Evolutionary conservation across 2,113 vertebrate species (phyloP), one percentile per base, ranked within the genome.

Genomic region (Pterophyllum scalare): DNA sequence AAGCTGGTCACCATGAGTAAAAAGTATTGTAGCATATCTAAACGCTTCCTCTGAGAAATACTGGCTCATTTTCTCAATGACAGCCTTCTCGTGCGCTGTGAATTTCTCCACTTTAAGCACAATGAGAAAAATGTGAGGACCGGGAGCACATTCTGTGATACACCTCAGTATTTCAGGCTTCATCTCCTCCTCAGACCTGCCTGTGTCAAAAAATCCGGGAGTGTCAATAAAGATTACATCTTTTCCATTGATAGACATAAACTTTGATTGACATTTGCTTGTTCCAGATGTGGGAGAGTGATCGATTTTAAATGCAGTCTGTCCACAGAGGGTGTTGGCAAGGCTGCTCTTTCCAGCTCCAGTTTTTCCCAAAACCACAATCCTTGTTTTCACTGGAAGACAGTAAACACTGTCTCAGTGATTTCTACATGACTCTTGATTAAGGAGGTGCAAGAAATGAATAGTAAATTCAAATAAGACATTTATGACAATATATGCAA

Each of bases 331-430:
- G 22, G 79, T 80, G 62, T 88, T 83, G 3, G 11, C 81, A 1
- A 85, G 3, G 60, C 81, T 90, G 85, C 89, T 91, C 26, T 89
- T 93, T n/a, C 90, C 92, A 40, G 49, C 22, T 82, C 87, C 85
- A 13, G 87, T 88, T 81, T 92, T 90, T 10, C 87, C 88, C 35
- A 88, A 19, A 0, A 67, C 2, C 64, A 67, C 38, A 46, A 67
- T 67, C 17, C 22, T 67, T 67, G 0, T 0, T 24, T 0, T 26
- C 62, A 1, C 62, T 67, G 24, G 24, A 17, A 43, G 1, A 67
- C 62, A 67, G 8, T 67, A 46, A 67, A 10, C 2, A 11, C 5
- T 0, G 10, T 7, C 9, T 70, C 43, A 52, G 43, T 31, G 26
- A 20, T 70, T 52, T 49, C 2, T n/a, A n/a, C n/a, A n/a, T n/a